A percentile compares a stretch with the other conserved stretches of the same genome.
phyloP scores from a whole-genome alignment of 2,113 vertebrate species.

The Pithys albifrons region DNA sequence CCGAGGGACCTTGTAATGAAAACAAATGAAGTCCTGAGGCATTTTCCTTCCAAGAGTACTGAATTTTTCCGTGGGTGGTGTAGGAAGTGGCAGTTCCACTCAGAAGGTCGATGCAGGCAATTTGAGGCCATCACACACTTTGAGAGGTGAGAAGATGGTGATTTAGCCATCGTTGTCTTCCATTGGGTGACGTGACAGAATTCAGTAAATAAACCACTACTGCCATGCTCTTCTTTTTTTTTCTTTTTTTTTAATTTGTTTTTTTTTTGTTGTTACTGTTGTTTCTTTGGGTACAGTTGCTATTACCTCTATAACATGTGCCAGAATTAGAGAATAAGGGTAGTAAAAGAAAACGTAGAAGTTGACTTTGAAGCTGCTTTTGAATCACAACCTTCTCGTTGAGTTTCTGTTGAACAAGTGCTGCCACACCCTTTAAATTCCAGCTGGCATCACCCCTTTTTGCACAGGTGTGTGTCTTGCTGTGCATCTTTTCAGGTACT shows the following conservation, averaged over 20 bases:
- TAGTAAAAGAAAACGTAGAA: neutral
- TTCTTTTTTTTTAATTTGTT: neutral
- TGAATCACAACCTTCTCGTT: slow-evolving; percentile 41
- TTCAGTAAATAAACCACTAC: slow-evolving; percentile 62
- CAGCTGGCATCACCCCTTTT: slow-evolving; percentile 7
- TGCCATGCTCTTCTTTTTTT: slow-evolving; percentile 37
- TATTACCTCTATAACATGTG: slow-evolving; percentile 68
- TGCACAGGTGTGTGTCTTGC: slow-evolving; percentile 26
- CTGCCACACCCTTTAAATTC: neutral
- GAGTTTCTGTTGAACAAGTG: neutral
- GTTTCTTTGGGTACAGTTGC: slow-evolving; percentile 52
- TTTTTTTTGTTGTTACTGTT: neutral
- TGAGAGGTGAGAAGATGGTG: slow-evolving; percentile 10
- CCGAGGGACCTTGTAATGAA: slow-evolving; percentile 38
- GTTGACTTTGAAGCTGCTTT: slow-evolving; percentile 66
- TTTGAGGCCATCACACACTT: slow-evolving; percentile 19
- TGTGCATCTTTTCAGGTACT: slow-evolving; percentile 37
- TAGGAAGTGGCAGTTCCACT: slow-evolving; percentile 23
- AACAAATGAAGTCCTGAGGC: slow-evolving; percentile 16
- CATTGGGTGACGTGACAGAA: slow-evolving; percentile 69
- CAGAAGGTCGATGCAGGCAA: slow-evolving; percentile 7
- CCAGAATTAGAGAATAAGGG: slow-evolving; percentile 48
- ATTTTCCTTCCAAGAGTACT: slow-evolving; percentile 8
- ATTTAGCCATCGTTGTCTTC: slow-evolving; percentile 80
- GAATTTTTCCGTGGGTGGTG: slow-evolving; percentile 42